Conservation (phyloP, 2,888 invertebrate species). For the Melolontha melolontha region DNA sequence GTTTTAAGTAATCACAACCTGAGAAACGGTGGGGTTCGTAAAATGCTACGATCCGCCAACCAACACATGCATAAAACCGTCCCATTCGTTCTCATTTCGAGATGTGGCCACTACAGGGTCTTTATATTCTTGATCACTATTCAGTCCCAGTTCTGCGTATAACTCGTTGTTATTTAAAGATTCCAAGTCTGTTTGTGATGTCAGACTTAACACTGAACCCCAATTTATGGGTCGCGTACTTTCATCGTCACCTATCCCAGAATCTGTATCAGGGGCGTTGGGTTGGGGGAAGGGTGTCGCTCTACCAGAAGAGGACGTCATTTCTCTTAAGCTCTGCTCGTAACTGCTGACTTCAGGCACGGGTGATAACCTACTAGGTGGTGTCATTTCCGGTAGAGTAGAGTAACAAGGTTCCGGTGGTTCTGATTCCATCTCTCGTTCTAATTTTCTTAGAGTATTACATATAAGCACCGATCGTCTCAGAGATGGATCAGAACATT, state of each 20-base stretch:
- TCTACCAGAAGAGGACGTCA: constrained; percentile 69
- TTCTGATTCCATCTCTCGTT: constrained; percentile 86
- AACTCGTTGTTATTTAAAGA: constrained; percentile 85
- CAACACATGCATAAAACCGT: constrained; percentile 77
- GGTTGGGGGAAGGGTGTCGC: constrained; percentile 78
- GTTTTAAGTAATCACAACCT: constrained; percentile 64
- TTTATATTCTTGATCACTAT: constrained; percentile 67
- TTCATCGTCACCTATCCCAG: constrained; percentile 77
- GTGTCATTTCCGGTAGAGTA: constrained; percentile 65
- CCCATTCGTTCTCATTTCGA: constrained; percentile 67
- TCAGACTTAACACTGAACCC: constrained; percentile 90
- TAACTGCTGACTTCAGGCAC: constrained; percentile 56
- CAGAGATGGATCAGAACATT: constrained; percentile 90
- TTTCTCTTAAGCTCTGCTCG: constrained; percentile 66
- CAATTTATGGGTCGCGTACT: constrained; percentile 87
- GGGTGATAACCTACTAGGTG: constrained; percentile 58
- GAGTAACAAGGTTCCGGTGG: constrained; percentile 66
- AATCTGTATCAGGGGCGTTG: constrained; percentile 73
- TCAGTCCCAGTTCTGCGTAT: constrained; percentile 77
- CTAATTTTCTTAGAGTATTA: constrained; percentile 89
- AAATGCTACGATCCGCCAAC: constrained; percentile 75
- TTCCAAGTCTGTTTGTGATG: constrained; percentile 87
- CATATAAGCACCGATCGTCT: constrained; percentile 93
- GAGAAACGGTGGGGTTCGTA: constrained; percentile 55
- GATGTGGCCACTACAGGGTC: constrained; percentile 50